Conservation (phyloP, 2,888 invertebrate species). For the Melieria picta region DNA sequence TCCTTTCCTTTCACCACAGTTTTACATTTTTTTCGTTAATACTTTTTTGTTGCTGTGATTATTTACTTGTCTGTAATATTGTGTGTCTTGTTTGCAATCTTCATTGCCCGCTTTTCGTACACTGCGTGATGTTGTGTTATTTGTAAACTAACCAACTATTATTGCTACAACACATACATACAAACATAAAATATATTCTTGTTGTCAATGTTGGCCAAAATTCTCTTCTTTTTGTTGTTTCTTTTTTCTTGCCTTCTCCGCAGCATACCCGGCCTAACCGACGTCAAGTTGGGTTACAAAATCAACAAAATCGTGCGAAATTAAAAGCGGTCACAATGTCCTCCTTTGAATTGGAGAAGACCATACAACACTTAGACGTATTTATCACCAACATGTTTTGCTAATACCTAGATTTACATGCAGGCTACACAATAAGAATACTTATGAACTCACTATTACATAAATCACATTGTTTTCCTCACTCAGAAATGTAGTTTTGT, state of each 20-base stretch:
- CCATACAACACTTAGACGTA: slow-evolving; percentile 61
- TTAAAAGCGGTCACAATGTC: slow-evolving; percentile 51
- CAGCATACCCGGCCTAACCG: slow-evolving; percentile 35
- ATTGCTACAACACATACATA: background rate
- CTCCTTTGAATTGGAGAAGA: slow-evolving; percentile 61
- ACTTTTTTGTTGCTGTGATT: no score
- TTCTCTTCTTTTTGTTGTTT: slow-evolving; percentile 23
- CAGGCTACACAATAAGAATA: background rate
- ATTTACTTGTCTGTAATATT: slow-evolving; percentile 8
- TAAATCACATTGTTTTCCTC: no score
- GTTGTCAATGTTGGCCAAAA: background rate
- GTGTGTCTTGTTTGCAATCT: slow-evolving; percentile 17
- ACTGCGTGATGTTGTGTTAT: no score
- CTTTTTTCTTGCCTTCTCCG: slow-evolving; percentile 31
- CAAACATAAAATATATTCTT: no score
- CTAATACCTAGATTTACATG: background rate
- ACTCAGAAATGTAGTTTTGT: no score
- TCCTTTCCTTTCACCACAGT: background rate
- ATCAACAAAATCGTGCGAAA: slow-evolving; percentile 55
- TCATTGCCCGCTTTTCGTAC: background rate
- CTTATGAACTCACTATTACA: background rate
- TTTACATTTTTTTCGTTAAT: background rate
- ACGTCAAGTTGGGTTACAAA: slow-evolving; percentile 47
- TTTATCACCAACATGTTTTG: slow-evolving; percentile 40
- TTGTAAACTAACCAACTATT: background rate